Percentiles rank a stretch among this genome's conserved stretches.
Conservation (phyloP, 2,888 invertebrate species). For the Conus canariensis region DNA sequence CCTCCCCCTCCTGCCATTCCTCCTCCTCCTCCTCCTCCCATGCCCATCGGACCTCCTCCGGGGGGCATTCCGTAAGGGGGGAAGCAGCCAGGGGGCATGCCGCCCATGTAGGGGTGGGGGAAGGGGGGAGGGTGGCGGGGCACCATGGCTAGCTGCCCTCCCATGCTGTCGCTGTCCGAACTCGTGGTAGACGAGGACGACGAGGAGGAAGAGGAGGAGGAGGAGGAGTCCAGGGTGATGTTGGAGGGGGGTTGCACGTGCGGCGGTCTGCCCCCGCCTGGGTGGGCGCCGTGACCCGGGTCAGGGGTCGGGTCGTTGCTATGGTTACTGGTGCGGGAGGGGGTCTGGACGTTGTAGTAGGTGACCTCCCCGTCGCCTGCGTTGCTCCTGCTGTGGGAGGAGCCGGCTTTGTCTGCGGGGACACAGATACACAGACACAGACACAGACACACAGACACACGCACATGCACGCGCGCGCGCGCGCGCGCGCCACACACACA, state of each 20-base stretch:
- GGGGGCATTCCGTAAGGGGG: slow-evolving; percentile 32
- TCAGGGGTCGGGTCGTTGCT: neutral
- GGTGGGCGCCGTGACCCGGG: neutral
- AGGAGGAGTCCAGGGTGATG: slow-evolving; percentile 5
- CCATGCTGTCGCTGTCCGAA: slow-evolving; percentile 22
- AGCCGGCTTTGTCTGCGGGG: neutral
- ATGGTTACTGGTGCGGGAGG: slow-evolving; percentile 5
- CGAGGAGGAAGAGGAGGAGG: slow-evolving; percentile 25
- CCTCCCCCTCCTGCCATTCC: neutral
- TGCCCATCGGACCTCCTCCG: neutral
- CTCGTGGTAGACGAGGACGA: slow-evolving; percentile 21
- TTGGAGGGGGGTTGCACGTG: slow-evolving; percentile 27
- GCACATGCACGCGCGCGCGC: neutral
- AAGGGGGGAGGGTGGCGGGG: slow-evolving; percentile 28
- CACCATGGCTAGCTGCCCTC: slow-evolving; percentile 34
- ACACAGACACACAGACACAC: neutral
- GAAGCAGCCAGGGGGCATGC: neutral
- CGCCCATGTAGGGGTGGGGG: slow-evolving; percentile 28
- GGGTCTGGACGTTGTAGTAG: slow-evolving; percentile 33
- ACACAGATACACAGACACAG: neutral
- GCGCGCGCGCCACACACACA: neutral
- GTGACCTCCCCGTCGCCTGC: slow-evolving; percentile 11
- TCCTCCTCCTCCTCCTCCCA: neutral
- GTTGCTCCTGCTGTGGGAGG: slow-evolving; percentile 7
- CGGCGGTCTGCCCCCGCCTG: neutral